These are phyloP conservation scores for Andrena cerasifolii DNA, from an alignment of 1,140 invertebrate species.

Conservation along the genomic window DNA sequence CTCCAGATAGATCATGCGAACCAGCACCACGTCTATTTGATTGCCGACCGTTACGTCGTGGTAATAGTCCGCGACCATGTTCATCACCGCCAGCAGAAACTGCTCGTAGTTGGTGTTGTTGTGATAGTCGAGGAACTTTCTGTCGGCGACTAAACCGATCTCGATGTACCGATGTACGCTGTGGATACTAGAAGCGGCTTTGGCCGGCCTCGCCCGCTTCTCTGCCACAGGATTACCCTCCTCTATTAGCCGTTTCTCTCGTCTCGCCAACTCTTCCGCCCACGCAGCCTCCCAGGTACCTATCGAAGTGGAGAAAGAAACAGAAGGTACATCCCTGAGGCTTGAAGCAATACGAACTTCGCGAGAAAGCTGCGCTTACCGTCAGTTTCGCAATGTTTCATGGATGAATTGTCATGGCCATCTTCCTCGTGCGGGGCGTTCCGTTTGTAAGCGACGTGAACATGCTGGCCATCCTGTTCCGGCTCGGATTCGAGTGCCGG, in stretches of 20 bases:
- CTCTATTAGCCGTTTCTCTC: conserved; percentile 56
- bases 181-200: conserved; percentile 52
- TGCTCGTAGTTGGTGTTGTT: conserved; percentile 84
- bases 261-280: conserved; percentile 77
- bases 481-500: conserved; percentile 78
- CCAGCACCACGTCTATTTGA: conserved; percentile 87
- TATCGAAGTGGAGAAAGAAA: conserved; percentile 24
- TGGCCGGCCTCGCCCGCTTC: background rate
- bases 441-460: conserved; percentile 81
- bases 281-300: conserved; percentile 80
- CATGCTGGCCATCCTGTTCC: conserved; percentile 79
- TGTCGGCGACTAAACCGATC: conserved; percentile 86
- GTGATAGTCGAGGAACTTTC: conserved; percentile 86
- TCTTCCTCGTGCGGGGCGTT: conserved; percentile 58
- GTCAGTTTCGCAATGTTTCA: conserved; percentile 63
- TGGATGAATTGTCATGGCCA: conserved; percentile 14
- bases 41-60: conserved; percentile 86
- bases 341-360: background rate
- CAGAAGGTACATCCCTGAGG: background rate
- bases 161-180: conserved; percentile 84
- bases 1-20: conserved; percentile 84
- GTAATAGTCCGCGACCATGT: conserved; percentile 87
- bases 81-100: conserved; percentile 88
- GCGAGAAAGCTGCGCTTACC: conserved; percentile 55
- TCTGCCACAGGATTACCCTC: conserved; percentile 33